phyloP scores from a whole-genome alignment of 1,140 invertebrate species.

The Leptopilina clavipes region DNA sequence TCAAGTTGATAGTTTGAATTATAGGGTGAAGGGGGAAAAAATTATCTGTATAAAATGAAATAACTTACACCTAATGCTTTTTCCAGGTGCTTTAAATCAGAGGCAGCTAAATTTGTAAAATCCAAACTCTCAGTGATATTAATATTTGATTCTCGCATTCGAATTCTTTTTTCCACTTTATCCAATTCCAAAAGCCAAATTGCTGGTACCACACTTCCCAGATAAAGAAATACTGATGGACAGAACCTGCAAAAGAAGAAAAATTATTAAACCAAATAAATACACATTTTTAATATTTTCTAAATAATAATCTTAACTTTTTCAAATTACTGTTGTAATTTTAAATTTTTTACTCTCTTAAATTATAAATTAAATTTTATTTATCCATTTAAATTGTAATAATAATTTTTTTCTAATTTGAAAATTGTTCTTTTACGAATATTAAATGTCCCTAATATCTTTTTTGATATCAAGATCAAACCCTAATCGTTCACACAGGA shows the following conservation, averaged over 20 bases:
- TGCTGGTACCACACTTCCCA: constrained; percentile 87
- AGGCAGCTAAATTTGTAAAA: constrained; percentile 71
- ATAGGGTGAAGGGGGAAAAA: neutral
- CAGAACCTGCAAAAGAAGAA: constrained; percentile 81
- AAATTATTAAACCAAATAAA: too few species aligned
- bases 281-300: too few species aligned
- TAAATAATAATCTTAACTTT: too few species aligned
- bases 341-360: too few species aligned
- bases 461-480: constrained; percentile 31
- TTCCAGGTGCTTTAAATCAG: constrained; percentile 76
- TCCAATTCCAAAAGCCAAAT: constrained; percentile 91
- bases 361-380: too few species aligned
- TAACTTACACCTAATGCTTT: constrained; percentile 76
- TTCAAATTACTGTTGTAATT: too few species aligned
- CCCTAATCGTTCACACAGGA: constrained; percentile 8
- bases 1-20: neutral
- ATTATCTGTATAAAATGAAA: neutral
- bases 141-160: constrained; percentile 74
- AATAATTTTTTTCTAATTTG: neutral
- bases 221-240: constrained; percentile 88
- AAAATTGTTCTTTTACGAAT: neutral
- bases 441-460: neutral
- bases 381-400: neutral
- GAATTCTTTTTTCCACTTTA: constrained; percentile 82
- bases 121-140: constrained; percentile 73